Evolutionary conservation across 2,113 vertebrate genomes (phyloP).

Genomic region (Pangasianodon gigas): DNA sequence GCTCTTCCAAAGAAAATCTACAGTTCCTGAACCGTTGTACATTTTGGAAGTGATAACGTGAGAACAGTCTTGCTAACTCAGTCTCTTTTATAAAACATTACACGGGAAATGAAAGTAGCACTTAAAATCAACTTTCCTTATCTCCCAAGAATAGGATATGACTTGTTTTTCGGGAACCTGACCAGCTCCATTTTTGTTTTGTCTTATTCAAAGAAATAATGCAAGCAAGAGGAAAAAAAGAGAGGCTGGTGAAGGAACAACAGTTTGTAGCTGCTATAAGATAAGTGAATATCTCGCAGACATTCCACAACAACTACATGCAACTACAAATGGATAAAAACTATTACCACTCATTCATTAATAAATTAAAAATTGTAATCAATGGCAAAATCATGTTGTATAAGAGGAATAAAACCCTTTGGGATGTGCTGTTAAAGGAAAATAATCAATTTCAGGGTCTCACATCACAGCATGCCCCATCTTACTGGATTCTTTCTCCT

Average conservation of each 20-base stretch:
- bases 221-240: background rate
- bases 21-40: background rate
- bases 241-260: background rate
- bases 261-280: background rate
- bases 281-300: background rate
- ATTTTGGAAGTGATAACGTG: background rate
- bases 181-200: background rate
- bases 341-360: background rate
- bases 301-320: background rate
- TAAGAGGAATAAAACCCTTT: background rate
- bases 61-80: background rate
- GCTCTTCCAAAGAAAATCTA: background rate
- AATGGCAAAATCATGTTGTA: background rate
- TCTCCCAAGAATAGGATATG: background rate
- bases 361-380: background rate
- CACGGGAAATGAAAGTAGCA: background rate
- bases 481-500: background rate
- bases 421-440: background rate
- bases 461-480: background rate
- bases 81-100: background rate
- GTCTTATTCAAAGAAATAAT: background rate
- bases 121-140: slow-evolving; percentile 1
- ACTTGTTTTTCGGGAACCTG: background rate
- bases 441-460: background rate
- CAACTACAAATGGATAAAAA: background rate